These are phyloP conservation scores for Chitala chitala DNA, from an alignment of 2,113 vertebrate species.

Conservation along the genomic window DNA sequence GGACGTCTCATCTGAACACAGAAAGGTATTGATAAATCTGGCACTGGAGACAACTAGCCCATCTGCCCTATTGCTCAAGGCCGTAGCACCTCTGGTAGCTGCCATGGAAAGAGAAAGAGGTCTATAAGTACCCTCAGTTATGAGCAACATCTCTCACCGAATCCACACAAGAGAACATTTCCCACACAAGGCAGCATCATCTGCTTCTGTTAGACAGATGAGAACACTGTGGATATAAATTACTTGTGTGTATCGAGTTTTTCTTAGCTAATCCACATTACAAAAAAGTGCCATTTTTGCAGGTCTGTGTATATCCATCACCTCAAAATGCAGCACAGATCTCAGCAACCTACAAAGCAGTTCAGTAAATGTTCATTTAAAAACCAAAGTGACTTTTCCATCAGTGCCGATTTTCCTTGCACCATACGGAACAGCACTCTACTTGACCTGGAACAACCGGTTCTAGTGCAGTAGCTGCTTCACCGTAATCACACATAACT, in stretches of 20 bases:
- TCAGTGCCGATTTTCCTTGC: not conserved
- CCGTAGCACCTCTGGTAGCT: constrained; percentile 14
- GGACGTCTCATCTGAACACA: not conserved
- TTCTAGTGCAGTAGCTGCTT: not conserved
- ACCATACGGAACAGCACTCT: not conserved
- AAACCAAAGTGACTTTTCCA: not conserved
- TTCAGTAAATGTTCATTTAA: not conserved
- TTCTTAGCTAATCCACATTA: not conserved
- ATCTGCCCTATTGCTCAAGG: not conserved
- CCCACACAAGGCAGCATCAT: not conserved
- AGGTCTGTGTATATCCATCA: not conserved
- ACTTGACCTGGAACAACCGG: not conserved
- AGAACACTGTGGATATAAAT: too few species aligned
- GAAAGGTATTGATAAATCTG: not conserved
- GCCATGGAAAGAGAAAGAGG: not conserved
- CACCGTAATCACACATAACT: not conserved
- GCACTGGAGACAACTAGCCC: not conserved
- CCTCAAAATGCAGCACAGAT: not conserved
- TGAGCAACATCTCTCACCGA: constrained; percentile 28
- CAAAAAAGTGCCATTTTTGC: not conserved
- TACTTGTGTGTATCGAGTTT: too few species aligned
- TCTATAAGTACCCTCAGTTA: constrained; percentile 5
- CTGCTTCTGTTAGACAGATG: not conserved
- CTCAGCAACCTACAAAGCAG: not conserved
- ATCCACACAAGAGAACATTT: not conserved